phyloP scores from a whole-genome alignment of 2,888 invertebrate species.

The Cataglyphis cursor region DNA sequence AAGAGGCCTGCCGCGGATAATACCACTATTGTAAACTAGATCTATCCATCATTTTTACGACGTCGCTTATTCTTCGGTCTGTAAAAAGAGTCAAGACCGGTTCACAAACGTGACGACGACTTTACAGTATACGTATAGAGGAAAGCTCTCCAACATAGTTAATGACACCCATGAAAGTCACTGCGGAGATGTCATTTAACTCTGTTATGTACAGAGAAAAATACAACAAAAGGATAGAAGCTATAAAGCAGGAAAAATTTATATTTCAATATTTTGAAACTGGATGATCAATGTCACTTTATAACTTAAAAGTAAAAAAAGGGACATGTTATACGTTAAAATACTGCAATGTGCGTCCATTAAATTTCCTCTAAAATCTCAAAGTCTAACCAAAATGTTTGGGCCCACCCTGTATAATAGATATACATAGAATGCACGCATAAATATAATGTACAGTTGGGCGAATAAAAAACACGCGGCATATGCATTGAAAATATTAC shows the following conservation, averaged over 20 bases:
- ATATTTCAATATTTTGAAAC: conserved; percentile 57
- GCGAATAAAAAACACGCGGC: conserved; percentile 45
- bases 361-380: too few species aligned
- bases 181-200: conserved; percentile 40
- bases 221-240: conserved; percentile 34
- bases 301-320: neutral
- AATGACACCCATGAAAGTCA: conserved; percentile 46
- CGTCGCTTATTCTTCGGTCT: conserved; percentile 42
- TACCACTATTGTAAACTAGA: conserved; percentile 54
- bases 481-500: conserved; percentile 53
- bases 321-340: neutral
- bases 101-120: conserved; percentile 52
- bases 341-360: neutral
- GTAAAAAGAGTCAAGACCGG: conserved; percentile 43
- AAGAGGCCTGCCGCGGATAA: conserved; percentile 36
- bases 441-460: conserved; percentile 16
- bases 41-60: conserved; percentile 53
- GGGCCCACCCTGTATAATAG: too few species aligned
- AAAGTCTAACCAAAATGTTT: too few species aligned
- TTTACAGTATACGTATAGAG: conserved; percentile 29
- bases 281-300: conserved; percentile 10
- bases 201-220: neutral
- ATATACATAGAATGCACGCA: neutral
- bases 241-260: conserved; percentile 36
- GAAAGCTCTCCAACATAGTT: conserved; percentile 44